A percentile compares a stretch with the other conserved stretches of the same genome.
phyloP scores from a whole-genome alignment of 2,113 vertebrate genomes.

The Picathartes gymnocephalus region DNA sequence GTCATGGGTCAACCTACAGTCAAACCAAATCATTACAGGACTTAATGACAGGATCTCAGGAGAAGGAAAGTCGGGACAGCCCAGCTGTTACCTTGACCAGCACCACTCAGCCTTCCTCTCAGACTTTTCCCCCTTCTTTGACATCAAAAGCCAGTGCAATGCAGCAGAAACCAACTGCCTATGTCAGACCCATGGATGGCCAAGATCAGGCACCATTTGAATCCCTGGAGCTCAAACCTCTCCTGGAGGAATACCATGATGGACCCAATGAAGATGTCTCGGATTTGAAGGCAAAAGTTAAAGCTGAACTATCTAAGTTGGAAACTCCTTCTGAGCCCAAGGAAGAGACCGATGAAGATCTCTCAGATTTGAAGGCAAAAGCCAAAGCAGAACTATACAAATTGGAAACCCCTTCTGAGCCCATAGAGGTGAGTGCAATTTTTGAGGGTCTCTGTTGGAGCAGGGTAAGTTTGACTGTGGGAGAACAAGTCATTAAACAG shows the following conservation, averaged over 20 bases:
- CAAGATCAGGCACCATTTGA: constrained; percentile 85
- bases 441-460: background rate
- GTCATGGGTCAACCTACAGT: constrained; percentile 27
- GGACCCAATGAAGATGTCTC: constrained; percentile 72
- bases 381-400: constrained; percentile 76
- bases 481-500: background rate
- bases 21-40: constrained; percentile 52
- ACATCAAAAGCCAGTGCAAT: constrained; percentile 82
- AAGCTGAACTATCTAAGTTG: constrained; percentile 75
- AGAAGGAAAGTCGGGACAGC: constrained; percentile 65
- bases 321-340: constrained; percentile 75
- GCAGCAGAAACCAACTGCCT: constrained; percentile 92
- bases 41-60: constrained; percentile 8
- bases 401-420: constrained; percentile 74
- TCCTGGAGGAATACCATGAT: constrained; percentile 70
- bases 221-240: constrained; percentile 85
- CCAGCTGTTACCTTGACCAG: constrained; percentile 56
- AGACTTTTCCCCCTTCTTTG: constrained; percentile 79
- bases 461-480: background rate
- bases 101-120: constrained; percentile 72
- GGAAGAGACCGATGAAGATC: constrained; percentile 68
- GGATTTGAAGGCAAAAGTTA: constrained; percentile 73
- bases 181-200: constrained; percentile 94
- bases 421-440: constrained; percentile 80
- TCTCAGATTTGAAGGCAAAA: constrained; percentile 73